Evolutionary conservation across 2,113 vertebrate species (phyloP).

Genomic region (Dasyprocta punctata): DNA sequence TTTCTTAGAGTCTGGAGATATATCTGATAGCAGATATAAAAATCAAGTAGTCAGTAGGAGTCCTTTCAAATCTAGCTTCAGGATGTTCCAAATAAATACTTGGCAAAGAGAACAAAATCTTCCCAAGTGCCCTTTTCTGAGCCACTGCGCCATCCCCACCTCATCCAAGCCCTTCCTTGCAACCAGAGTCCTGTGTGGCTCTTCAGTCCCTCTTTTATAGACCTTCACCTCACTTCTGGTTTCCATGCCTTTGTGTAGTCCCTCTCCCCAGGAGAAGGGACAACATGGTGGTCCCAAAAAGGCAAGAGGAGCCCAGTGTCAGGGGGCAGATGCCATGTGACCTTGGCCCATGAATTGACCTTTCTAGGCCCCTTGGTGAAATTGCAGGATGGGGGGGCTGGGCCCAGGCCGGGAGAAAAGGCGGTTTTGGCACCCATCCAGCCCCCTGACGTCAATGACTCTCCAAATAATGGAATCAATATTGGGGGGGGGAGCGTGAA

Average conservation of each 20-base stretch:
- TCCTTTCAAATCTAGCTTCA: constrained; percentile 58
- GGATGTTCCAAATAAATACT: constrained; percentile 1
- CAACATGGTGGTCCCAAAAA: constrained; percentile 6
- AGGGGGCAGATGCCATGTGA: constrained; percentile 66
- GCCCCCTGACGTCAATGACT: constrained; percentile 82
- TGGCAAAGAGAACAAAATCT: constrained; percentile 27
- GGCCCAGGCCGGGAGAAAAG: constrained; percentile 73
- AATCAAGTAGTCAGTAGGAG: constrained; percentile 35
- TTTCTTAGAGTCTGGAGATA: constrained; percentile 31
- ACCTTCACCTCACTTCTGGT: constrained; percentile 15
- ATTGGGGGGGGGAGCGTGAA: constrained; percentile 79
- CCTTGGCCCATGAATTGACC: constrained; percentile 72
- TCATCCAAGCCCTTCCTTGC: neutral
- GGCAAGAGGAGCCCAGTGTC: constrained; percentile 27
- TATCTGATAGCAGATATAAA: constrained; percentile 32
- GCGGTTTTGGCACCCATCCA: constrained; percentile 78
- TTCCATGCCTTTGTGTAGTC: neutral
- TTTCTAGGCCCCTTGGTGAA: constrained; percentile 72
- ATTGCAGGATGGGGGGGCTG: constrained; percentile 37
- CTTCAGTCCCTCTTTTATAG: neutral
- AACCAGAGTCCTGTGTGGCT: neutral
- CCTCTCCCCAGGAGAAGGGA: constrained; percentile 10
- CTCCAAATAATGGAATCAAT: constrained; percentile 85
- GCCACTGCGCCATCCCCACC: neutral
- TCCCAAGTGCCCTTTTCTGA: constrained; percentile 35